phyloP scores from a whole-genome alignment of 2,888 invertebrate species.

The Anagyrus pseudococci region DNA sequence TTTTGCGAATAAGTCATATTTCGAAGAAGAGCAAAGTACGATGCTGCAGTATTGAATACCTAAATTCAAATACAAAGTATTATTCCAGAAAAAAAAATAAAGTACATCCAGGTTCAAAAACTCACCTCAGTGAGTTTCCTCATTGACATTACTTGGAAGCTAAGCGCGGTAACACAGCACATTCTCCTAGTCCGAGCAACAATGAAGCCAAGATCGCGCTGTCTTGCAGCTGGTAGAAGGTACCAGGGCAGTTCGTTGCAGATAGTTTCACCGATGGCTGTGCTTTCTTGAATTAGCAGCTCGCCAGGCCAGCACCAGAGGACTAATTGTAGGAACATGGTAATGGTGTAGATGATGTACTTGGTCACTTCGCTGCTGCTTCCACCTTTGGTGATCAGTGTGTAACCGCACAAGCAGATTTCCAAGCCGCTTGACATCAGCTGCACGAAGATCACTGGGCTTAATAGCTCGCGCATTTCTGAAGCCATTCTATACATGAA shows the following conservation, averaged over 20 bases:
- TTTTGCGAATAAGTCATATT: no score
- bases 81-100: background rate
- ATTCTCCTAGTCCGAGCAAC: constrained; percentile 38
- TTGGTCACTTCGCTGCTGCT: background rate
- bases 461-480: constrained; percentile 38
- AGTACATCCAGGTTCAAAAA: background rate
- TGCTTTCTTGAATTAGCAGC: no score
- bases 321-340: constrained; percentile 32
- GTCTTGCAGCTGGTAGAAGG: constrained; percentile 26
- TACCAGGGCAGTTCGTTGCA: constrained; percentile 42
- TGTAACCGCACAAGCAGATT: constrained; percentile 43
- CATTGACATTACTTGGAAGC: constrained; percentile 39
- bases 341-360: background rate
- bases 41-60: constrained; percentile 43
- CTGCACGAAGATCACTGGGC: constrained; percentile 43
- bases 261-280: constrained; percentile 5
- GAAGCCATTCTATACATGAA: constrained; percentile 38
- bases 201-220: constrained; percentile 35
- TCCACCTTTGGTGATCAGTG: constrained; percentile 9
- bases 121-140: constrained; percentile 41
- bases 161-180: constrained; percentile 38
- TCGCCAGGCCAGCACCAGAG: no score
- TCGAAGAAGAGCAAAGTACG: constrained; percentile 41
- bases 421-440: constrained; percentile 41
- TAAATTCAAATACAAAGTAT: constrained; percentile 33